These are phyloP conservation scores for Eustalomyia histrio DNA, from an alignment of 2,888 invertebrate species.

Conservation along the genomic window DNA sequence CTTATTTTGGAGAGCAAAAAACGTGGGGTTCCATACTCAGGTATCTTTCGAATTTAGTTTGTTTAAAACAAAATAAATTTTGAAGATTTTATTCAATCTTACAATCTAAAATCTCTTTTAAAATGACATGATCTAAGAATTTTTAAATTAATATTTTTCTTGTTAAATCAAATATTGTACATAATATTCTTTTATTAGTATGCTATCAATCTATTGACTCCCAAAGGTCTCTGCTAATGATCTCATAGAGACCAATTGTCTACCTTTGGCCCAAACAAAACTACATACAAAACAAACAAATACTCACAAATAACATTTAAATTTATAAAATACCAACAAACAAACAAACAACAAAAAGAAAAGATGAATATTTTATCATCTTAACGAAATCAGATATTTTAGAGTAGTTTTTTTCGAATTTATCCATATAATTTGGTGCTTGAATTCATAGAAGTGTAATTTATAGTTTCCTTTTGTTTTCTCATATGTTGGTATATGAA, in stretches of 20 bases:
- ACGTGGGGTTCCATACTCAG: too few relatives aligned
- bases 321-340: slow-evolving; percentile 41
- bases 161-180: slow-evolving; percentile 3
- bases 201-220: slow-evolving; percentile 67
- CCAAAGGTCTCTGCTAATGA: slow-evolving; percentile 68
- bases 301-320: slow-evolving; percentile 48
- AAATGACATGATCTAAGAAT: slow-evolving; percentile 2
- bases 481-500: slow-evolving; percentile 45
- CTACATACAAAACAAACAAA: background rate
- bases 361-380: slow-evolving; percentile 75
- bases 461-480: slow-evolving; percentile 77
- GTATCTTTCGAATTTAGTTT: too few relatives aligned
- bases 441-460: slow-evolving; percentile 77
- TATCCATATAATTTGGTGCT: slow-evolving; percentile 27
- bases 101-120: slow-evolving; percentile 33
- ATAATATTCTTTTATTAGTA: background rate
- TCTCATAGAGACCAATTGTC: slow-evolving; percentile 70
- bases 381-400: slow-evolving; percentile 76
- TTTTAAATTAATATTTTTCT: slow-evolving; percentile 14
- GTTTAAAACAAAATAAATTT: too few relatives aligned
- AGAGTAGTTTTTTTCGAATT: slow-evolving; percentile 50
- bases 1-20: too few relatives aligned
- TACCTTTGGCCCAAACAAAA: slow-evolving; percentile 56
- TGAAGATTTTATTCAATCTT: background rate
- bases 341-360: background rate